A percentile compares a stretch with the other conserved stretches of the same genome.
Evolutionary conservation across 1,140 invertebrate genomes (phyloP).

Genomic region (Drosophila quadrilineata): DNA sequence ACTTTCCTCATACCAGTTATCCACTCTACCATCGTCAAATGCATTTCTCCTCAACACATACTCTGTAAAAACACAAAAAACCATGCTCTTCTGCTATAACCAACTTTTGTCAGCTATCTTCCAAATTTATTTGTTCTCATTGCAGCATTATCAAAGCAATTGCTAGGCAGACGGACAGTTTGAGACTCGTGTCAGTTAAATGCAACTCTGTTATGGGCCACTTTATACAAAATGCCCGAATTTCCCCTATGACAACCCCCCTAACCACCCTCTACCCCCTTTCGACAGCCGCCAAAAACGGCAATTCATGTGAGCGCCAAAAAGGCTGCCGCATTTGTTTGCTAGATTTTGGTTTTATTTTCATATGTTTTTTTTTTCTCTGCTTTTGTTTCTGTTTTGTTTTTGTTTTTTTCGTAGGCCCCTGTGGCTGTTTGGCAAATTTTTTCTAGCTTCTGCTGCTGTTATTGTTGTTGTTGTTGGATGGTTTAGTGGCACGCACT

Average conservation of each 20-base stretch:
- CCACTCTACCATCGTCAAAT: not conserved
- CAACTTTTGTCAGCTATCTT: slow-evolving; percentile 1
- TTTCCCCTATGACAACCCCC: not conserved
- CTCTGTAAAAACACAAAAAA: too few species aligned
- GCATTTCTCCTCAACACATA: too few species aligned
- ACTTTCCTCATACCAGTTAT: slow-evolving; percentile 9
- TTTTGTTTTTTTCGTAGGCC: slow-evolving; percentile 39
- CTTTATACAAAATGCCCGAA: slow-evolving; percentile 15
- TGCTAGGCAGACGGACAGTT: not conserved
- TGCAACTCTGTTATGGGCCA: slow-evolving; percentile 33
- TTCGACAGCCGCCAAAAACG: not conserved
- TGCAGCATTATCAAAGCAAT: slow-evolving; percentile 24
- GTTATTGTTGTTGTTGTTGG: slow-evolving; percentile 5
- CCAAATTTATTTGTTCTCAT: too few species aligned
- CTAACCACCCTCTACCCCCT: not conserved
- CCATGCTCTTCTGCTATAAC: not conserved
- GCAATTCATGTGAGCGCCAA: slow-evolving; percentile 24
- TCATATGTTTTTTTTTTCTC: not conserved
- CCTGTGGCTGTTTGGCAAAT: slow-evolving; percentile 55
- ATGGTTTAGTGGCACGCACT: slow-evolving; percentile 31
- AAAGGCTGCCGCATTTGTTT: slow-evolving; percentile 50
- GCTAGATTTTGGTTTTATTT: slow-evolving; percentile 43
- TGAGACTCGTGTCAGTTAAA: too few species aligned
- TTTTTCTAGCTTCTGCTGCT: too few species aligned
- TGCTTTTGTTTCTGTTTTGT: slow-evolving; percentile 22